Percentiles rank a stretch among this genome's conserved stretches.
Evolutionary conservation across 1,140 invertebrate genomes (phyloP).

Genomic region (Globodera rostochiensis): DNA sequence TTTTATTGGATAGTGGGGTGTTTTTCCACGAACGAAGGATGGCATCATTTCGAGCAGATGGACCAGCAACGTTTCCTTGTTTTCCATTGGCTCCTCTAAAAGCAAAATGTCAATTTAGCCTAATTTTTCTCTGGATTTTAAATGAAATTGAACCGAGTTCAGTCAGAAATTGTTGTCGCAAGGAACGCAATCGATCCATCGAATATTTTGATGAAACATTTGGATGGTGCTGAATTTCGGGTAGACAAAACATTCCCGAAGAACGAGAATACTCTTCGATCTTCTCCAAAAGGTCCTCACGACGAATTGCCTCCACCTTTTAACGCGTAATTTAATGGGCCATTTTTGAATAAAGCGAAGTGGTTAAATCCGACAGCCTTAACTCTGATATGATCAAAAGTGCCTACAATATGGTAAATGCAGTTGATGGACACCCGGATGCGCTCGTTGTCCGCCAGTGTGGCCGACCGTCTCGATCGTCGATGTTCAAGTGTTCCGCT

Average conservation of each 20-base stretch:
- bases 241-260: neutral
- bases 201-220: conserved; percentile 37
- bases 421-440: conserved; percentile 52
- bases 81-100: conserved; percentile 60
- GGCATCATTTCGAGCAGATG: conserved; percentile 63
- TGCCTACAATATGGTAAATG: conserved; percentile 60
- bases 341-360: too few species aligned
- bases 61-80: conserved; percentile 48
- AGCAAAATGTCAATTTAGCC: neutral
- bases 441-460: conserved; percentile 62
- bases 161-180: conserved; percentile 51
- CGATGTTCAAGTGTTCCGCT: conserved; percentile 34
- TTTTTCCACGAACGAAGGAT: conserved; percentile 55
- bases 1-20: conserved; percentile 63
- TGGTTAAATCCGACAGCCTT: too few species aligned
- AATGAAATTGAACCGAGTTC: conserved; percentile 49
- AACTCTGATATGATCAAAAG: neutral
- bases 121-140: neutral
- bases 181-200: conserved; percentile 14
- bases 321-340: neutral
- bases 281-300: conserved; percentile 36
- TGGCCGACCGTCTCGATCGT: conserved; percentile 42
- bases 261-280: neutral
- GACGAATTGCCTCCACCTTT: conserved; percentile 53
- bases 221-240: too few species aligned